Evolutionary conservation across 1,140 invertebrate genomes (phyloP).

Genomic region (Drosophila lini): DNA sequence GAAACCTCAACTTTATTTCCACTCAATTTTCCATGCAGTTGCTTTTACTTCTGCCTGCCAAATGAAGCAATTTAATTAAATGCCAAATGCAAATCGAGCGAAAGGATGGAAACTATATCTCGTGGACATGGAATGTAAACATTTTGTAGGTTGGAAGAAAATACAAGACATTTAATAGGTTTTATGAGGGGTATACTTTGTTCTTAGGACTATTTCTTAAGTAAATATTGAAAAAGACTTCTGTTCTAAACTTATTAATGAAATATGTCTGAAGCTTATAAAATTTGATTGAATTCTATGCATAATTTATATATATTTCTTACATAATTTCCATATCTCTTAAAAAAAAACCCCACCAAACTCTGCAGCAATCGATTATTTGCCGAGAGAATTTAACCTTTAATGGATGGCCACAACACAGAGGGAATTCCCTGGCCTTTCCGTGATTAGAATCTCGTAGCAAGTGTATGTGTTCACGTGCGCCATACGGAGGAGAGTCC

Average conservation of each 20-base stretch:
- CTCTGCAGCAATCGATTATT: slow-evolving; percentile 12
- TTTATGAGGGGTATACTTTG: neutral
- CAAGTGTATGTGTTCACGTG: slow-evolving; percentile 21
- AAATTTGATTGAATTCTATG: too few relatives aligned
- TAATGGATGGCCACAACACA: slow-evolving; percentile 11
- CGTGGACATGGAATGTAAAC: too few relatives aligned
- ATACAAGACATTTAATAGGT: neutral
- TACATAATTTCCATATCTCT: neutral
- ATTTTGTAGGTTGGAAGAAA: too few relatives aligned
- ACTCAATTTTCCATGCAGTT: slow-evolving; percentile 35
- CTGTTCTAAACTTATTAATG: neutral
- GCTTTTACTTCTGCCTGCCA: slow-evolving; percentile 8
- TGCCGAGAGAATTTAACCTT: slow-evolving; percentile 25
- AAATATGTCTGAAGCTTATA: neutral
- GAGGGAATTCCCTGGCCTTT: slow-evolving; percentile 2
- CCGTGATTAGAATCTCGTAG: slow-evolving; percentile 26
- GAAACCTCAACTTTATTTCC: slow-evolving; percentile 20
- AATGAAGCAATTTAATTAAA: slow-evolving; percentile 22
- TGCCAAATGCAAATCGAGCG: slow-evolving; percentile 31
- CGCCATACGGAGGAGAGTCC: neutral
- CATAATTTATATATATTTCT: neutral
- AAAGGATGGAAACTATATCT: neutral
- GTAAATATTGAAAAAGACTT: neutral
- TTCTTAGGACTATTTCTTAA: neutral
- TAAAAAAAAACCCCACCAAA: neutral